Evolutionary conservation across 2,113 vertebrate genomes (phyloP).

Genomic region (Equus przewalskii): DNA sequence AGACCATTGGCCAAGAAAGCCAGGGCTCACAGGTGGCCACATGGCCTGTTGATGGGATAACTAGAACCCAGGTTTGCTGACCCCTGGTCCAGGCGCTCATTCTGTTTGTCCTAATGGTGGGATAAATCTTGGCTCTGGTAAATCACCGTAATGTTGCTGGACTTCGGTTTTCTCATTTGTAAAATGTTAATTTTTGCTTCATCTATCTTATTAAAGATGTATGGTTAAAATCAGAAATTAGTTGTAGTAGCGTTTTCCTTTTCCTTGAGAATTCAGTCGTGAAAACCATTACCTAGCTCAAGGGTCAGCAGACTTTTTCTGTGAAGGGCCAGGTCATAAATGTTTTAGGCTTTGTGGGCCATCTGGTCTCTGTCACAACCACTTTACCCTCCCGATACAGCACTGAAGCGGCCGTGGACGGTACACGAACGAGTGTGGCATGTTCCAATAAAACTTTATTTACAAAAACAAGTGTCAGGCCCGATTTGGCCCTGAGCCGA

Average conservation of each 20-base stretch:
- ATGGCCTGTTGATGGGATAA: not conserved
- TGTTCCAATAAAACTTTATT: slow-evolving; percentile 60
- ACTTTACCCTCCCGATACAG: not conserved
- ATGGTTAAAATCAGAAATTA: slow-evolving; percentile 4
- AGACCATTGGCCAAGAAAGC: not conserved
- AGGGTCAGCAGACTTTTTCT: not conserved
- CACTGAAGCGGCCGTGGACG: not conserved
- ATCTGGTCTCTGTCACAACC: not conserved
- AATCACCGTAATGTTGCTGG: not conserved
- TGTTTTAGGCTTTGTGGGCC: not conserved
- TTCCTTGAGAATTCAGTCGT: not conserved
- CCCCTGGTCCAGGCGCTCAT: rapidly evolving
- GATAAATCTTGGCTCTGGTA: not conserved
- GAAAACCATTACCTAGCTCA: not conserved
- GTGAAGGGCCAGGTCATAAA: not conserved
- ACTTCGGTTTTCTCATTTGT: not conserved
- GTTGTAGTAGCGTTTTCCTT: not conserved
- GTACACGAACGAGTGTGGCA: not conserved
- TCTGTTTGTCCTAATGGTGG: not conserved
- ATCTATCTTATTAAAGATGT: not conserved
- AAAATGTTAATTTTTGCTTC: not conserved
- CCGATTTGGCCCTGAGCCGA: not conserved
- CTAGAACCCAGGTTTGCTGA: not conserved
- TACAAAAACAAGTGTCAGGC: not conserved
- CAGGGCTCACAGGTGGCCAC: not conserved